Evolutionary conservation across 2,797 vertebrate genomes (phyloP).

Genomic region (Pelochelys cantorii): DNA sequence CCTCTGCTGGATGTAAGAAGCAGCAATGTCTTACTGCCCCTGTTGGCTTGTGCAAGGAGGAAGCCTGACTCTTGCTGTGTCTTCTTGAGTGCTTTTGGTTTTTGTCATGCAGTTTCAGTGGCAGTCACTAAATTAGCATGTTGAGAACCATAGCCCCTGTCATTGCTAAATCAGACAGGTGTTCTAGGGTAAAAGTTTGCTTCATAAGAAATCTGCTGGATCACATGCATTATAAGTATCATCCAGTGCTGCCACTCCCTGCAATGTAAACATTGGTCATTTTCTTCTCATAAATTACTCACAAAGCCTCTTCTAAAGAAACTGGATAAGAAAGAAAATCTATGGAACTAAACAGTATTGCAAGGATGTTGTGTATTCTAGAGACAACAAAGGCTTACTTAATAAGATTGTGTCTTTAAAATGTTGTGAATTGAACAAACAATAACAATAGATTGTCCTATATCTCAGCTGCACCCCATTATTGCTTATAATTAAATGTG

Average conservation of each 20-base stretch:
- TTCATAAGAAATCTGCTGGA: neutral
- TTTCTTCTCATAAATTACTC: neutral
- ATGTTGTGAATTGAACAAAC: conserved; percentile 20
- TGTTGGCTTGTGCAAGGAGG: no score
- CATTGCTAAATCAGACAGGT: fast-evolving
- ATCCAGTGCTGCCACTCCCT: neutral
- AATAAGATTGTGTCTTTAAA: neutral
- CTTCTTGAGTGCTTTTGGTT: no score
- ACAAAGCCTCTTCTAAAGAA: neutral
- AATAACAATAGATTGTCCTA: conserved; percentile 13
- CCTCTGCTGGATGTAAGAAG: no score
- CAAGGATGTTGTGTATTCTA: conserved; percentile 33
- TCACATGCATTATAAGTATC: neutral
- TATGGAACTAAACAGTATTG: neutral
- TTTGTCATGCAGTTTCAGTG: no score
- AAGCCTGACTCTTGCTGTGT: no score
- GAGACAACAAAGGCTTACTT: neutral
- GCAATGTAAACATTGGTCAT: neutral
- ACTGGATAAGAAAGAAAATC: conserved; percentile 10
- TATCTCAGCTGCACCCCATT: conserved; percentile 3
- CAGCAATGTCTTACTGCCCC: no score
- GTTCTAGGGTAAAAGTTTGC: fast-evolving
- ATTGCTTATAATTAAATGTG: conserved; percentile 12
- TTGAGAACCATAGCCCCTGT: no score
- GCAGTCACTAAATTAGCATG: no score